Percentiles rank a stretch among this genome's conserved stretches.
Evolutionary conservation across 2,113 vertebrate species (phyloP).

Genomic region (Xyliphius kryptos): DNA sequence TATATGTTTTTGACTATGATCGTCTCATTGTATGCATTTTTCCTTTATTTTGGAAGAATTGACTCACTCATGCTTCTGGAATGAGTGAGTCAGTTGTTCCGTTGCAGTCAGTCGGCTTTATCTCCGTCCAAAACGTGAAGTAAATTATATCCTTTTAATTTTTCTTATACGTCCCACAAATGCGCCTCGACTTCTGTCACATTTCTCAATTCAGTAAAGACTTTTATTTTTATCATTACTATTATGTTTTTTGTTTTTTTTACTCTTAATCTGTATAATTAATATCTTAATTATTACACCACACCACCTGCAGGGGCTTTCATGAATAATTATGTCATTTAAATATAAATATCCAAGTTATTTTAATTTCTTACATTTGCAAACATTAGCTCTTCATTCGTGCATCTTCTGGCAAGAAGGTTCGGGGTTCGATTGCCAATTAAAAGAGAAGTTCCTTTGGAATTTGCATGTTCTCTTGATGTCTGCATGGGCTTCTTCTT

Average conservation of each 20-base stretch:
- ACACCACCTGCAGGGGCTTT: no score
- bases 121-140: background rate
- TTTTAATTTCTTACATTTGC: no score
- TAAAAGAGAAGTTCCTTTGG: no score
- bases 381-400: no score
- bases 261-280: no score
- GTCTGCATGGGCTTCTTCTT: no score
- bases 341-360: no score
- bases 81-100: background rate
- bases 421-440: no score
- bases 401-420: no score
- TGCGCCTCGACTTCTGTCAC: background rate
- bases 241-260: background rate
- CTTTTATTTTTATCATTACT: background rate
- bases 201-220: background rate
- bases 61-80: background rate
- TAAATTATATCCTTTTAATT: background rate
- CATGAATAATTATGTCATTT: no score
- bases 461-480: no score
- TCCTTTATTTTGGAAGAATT: constrained; percentile 1
- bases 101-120: background rate
- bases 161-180: background rate
- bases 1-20: background rate
- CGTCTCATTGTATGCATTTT: background rate
- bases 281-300: no score